Conservation (phyloP, 2,888 invertebrate genomes). For the Temnothorax ravouxi region DNA sequence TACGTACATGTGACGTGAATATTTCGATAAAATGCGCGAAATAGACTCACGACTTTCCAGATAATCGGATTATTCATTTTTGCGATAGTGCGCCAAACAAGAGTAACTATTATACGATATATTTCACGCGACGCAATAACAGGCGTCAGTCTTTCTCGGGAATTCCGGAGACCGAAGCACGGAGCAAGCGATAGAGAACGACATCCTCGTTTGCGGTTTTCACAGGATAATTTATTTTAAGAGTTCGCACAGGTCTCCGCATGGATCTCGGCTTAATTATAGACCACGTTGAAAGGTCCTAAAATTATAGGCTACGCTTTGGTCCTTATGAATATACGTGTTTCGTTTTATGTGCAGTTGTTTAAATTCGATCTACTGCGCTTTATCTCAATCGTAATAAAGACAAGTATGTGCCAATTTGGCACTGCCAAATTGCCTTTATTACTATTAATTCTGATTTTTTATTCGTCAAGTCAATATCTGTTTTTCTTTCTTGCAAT, state of each 20-base stretch:
- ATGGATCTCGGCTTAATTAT: background rate
- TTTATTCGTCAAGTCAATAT: background rate
- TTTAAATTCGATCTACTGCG: background rate
- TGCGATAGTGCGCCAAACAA: background rate
- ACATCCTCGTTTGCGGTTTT: conserved; percentile 58
- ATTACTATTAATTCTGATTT: conserved; percentile 24
- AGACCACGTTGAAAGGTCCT: background rate
- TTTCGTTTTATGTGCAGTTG: background rate
- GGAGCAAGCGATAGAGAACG: conserved; percentile 33
- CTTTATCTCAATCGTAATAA: background rate
- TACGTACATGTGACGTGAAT: background rate
- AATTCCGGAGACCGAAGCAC: conserved; percentile 24
- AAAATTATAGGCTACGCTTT: background rate
- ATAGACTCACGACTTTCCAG: background rate
- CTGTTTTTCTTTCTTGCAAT: background rate
- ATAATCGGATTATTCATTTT: conserved; percentile 30
- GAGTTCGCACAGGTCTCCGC: background rate
- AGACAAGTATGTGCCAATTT: background rate
- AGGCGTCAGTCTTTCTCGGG: background rate
- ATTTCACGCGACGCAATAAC: background rate
- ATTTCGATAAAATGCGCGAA: conserved; percentile 8
- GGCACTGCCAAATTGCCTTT: background rate
- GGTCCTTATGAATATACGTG: background rate
- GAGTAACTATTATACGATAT: background rate
- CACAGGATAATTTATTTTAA: conserved; percentile 32